These are phyloP conservation scores for Heliconius hortense DNA, from an alignment of 2,888 invertebrate genomes.

Conservation along the genomic window DNA sequence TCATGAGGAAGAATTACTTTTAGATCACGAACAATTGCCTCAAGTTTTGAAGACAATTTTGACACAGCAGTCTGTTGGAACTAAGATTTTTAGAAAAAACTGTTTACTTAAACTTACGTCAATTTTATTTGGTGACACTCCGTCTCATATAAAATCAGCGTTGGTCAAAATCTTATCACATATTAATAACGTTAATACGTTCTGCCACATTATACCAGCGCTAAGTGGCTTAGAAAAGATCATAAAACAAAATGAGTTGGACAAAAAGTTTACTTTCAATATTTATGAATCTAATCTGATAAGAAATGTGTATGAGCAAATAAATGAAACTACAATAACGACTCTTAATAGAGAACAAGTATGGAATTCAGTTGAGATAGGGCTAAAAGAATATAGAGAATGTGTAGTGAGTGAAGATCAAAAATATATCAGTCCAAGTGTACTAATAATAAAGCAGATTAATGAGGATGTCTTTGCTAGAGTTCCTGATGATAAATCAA, in stretches of 20 bases:
- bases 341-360: slow-evolving; percentile 68
- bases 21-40: slow-evolving; percentile 86
- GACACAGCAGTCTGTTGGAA: slow-evolving; percentile 76
- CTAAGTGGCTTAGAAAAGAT: slow-evolving; percentile 55
- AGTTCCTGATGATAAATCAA: slow-evolving; percentile 71
- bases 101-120: slow-evolving; percentile 64
- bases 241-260: slow-evolving; percentile 53
- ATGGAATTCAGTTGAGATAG: slow-evolving; percentile 82
- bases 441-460: slow-evolving; percentile 81
- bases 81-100: slow-evolving; percentile 65
- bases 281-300: slow-evolving; percentile 79
- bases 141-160: slow-evolving; percentile 72
- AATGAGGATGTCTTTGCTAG: slow-evolving; percentile 79
- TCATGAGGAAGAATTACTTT: slow-evolving; percentile 82
- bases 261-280: slow-evolving; percentile 62
- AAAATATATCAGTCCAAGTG: slow-evolving; percentile 65
- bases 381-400: slow-evolving; percentile 78
- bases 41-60: slow-evolving; percentile 84
- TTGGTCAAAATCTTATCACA: slow-evolving; percentile 71
- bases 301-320: slow-evolving; percentile 79
- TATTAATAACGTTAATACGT: slow-evolving; percentile 72
- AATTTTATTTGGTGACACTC: slow-evolving; percentile 64
- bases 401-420: slow-evolving; percentile 66
- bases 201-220: slow-evolving; percentile 62
- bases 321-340: slow-evolving; percentile 76